A percentile compares a stretch with the other conserved stretches of the same genome.
Evolutionary conservation across 2,888 invertebrate species (phyloP).

Genomic region (Eucriotettix oculatus): DNA sequence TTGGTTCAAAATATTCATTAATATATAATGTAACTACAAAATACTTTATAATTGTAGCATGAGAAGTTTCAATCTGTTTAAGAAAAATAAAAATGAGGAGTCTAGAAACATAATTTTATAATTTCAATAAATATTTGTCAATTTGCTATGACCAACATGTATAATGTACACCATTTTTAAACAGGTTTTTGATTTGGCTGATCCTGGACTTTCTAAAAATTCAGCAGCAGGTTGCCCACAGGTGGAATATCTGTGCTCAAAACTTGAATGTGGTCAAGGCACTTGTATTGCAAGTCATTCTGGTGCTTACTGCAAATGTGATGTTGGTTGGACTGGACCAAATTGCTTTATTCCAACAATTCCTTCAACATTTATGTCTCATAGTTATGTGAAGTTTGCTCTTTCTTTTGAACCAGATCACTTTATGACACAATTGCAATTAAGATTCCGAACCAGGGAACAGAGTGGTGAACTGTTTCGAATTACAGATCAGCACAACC

Average conservation of each 20-base stretch:
- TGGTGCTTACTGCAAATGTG: constrained; percentile 30
- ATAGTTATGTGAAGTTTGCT: constrained; percentile 36
- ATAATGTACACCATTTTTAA: constrained; percentile 5
- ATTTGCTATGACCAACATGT: too few species aligned
- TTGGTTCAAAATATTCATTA: neutral
- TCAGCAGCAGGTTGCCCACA: constrained; percentile 28
- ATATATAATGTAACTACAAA: neutral
- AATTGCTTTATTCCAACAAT: constrained; percentile 21
- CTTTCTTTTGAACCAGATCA: constrained; percentile 31
- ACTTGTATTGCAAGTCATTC: constrained; percentile 26
- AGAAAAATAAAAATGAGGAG: too few species aligned
- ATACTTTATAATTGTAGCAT: too few species aligned
- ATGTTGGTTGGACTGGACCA: constrained; percentile 34
- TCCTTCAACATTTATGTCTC: constrained; percentile 9
- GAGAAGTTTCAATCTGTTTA: too few species aligned
- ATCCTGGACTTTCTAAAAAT: constrained; percentile 25
- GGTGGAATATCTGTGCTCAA: constrained; percentile 30
- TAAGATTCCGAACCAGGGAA: constrained; percentile 36
- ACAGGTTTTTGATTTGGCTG: constrained; percentile 36
- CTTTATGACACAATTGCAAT: constrained; percentile 31
- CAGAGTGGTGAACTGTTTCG: constrained; percentile 33
- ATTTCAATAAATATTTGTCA: too few species aligned
- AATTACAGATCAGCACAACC: constrained; percentile 29
- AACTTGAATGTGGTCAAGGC: constrained; percentile 26
- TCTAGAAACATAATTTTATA: too few species aligned